Evolutionary conservation across 2,888 invertebrate species (phyloP), one percentile per base, ranked within the genome.

Genomic region (Platycheirus rosarum): DNA sequence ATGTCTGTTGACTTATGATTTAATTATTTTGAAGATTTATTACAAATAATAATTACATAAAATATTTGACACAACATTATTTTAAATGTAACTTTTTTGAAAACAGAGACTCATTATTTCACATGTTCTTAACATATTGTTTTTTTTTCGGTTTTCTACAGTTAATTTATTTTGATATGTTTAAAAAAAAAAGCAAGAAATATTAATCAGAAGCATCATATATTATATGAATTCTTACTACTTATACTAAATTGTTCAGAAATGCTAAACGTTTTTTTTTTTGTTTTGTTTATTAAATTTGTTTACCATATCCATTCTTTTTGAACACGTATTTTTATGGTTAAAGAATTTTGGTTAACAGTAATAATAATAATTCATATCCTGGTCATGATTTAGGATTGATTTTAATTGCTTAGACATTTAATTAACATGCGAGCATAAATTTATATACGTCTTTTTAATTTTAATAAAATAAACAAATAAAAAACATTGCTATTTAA

Each of bases 151-250:
- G n/a, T n/a, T n/a, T n/a, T n/a, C n/a, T n/a, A n/a, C n/a, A n/a
- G n/a, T n/a, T 16, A 20, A 20, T 13, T 37, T 51, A 2, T 68
- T 48, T 70, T 75, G 32, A 69, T 55, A 66, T 74, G 49, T 46
- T 74, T 74, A 62, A 44, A 71, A 49, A 51, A 84, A 84, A 77
- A 71, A 63, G 65, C 80, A 74, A 65, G 78, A 82, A 70, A 82
- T 76, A 77, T 82, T 82, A 82, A 82, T 82, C 82, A 82, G 82
- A 82, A 82, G 82, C 82, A 82, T 82, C 82, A 76, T 76, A 70
- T 35, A 60, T 37, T 69, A 70, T 62, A 32, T 53, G 7, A 20
- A 32, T 51, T 32, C 51, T 76, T 66, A 78, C 49, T 51, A n/a
- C n/a, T n/a, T n/a, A 65, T 49, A 57, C 29, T 60, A 74, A 70